phyloP scores from a whole-genome alignment of 2,888 invertebrate species.

The Rhagium mordax region DNA sequence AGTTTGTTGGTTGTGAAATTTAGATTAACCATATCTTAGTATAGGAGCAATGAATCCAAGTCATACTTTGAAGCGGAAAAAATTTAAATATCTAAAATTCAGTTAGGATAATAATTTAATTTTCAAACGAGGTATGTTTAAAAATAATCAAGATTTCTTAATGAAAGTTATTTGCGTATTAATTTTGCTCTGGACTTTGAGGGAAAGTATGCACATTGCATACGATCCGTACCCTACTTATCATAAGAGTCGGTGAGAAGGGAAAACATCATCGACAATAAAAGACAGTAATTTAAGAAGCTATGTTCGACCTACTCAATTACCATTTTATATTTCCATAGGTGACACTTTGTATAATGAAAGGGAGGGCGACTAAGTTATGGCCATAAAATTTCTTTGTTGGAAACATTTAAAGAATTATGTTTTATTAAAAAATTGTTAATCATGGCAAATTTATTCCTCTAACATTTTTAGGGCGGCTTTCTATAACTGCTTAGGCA shows the following conservation, averaged over 20 bases:
- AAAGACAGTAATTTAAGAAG: conserved; percentile 45
- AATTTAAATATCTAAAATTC: too few species aligned
- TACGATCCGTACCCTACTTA: background rate
- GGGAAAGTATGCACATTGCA: background rate
- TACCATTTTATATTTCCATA: conserved; percentile 48
- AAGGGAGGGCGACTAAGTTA: conserved; percentile 24
- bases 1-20: too few species aligned
- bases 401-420: background rate
- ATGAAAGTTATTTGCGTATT: too few species aligned
- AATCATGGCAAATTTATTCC: conserved; percentile 2
- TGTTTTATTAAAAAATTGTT: conserved; percentile 1
- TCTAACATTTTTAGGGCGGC: background rate
- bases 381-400: conserved; percentile 13
- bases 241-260: conserved; percentile 29
- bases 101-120: too few species aligned
- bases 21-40: too few species aligned
- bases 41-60: too few species aligned
- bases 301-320: conserved; percentile 44
- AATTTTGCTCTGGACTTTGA: too few species aligned
- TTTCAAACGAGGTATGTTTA: too few species aligned
- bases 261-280: conserved; percentile 47
- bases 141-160: too few species aligned
- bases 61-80: too few species aligned
- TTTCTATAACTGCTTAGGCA: background rate
- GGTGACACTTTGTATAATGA: conserved; percentile 40